Evolutionary conservation across 2,113 vertebrate genomes (phyloP).

Genomic region (Entosphenus tridentatus): DNA sequence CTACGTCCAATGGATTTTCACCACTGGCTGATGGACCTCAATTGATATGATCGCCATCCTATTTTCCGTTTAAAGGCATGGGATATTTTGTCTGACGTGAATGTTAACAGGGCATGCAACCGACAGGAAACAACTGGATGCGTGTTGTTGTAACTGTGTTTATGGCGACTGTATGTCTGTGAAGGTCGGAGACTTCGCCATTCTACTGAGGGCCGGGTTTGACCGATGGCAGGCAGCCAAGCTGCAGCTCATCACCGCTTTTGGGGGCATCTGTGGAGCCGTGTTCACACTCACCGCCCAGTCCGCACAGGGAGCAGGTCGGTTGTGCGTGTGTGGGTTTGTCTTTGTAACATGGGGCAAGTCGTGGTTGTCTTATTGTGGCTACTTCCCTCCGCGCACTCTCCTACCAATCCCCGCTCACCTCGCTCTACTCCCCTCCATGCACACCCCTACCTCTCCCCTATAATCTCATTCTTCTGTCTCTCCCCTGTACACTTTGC

Average conservation of each 20-base stretch:
- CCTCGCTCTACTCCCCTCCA: too few relatives aligned
- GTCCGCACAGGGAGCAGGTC: slow-evolving; percentile 70
- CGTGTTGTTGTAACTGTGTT: too few relatives aligned
- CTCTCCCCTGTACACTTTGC: not conserved
- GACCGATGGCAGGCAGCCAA: slow-evolving; percentile 87
- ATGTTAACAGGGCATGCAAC: too few relatives aligned
- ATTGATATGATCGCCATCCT: too few relatives aligned
- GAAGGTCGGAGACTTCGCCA: slow-evolving; percentile 88
- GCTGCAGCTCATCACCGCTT: slow-evolving; percentile 71
- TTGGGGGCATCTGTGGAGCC: slow-evolving; percentile 64
- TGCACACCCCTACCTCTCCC: not conserved
- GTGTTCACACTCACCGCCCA: slow-evolving; percentile 66
- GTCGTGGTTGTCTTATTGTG: not conserved
- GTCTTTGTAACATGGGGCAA: not conserved
- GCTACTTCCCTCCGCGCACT: not conserved
- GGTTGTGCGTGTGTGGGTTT: not conserved
- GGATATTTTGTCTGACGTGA: too few relatives aligned
- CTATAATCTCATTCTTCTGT: too few relatives aligned
- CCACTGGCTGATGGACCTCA: too few relatives aligned
- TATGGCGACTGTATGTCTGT: too few relatives aligned
- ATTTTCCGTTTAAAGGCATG: too few relatives aligned
- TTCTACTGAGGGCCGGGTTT: slow-evolving; percentile 80
- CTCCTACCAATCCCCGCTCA: too few relatives aligned
- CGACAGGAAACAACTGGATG: too few relatives aligned
- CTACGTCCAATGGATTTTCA: too few relatives aligned